Conservation (phyloP, 2,797 vertebrate genomes). For the Propithecus perrieri region DNA sequence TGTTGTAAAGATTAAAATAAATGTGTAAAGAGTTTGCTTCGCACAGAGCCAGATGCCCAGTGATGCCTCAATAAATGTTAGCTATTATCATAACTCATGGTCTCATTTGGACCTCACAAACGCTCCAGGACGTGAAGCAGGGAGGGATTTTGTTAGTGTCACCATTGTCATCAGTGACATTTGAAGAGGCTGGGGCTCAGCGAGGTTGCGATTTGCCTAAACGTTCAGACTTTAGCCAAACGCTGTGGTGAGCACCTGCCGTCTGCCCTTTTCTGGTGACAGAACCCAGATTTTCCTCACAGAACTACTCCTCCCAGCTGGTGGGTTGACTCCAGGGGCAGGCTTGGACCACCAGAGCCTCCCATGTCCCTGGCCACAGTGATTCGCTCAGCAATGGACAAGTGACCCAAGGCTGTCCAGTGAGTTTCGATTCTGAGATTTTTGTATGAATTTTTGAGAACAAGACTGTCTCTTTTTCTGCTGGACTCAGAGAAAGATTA, state of each 20-base stretch:
- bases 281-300: background rate
- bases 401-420: background rate
- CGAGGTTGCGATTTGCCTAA: background rate
- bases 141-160: background rate
- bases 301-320: background rate
- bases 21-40: conserved; percentile 40
- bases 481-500: background rate
- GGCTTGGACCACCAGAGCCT: background rate
- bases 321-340: background rate
- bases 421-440: background rate
- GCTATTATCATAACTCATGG: background rate
- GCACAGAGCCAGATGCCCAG: background rate
- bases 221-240: background rate
- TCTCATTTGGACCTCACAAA: background rate
- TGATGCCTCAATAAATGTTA: background rate
- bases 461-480: background rate
- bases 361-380: background rate
- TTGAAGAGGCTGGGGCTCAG: background rate
- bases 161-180: background rate
- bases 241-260: background rate
- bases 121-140: background rate
- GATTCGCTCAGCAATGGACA: background rate
- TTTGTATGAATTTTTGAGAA: background rate
- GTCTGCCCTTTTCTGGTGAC: background rate
- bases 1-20: conserved; percentile 55